Evolutionary conservation across 2,113 vertebrate species (phyloP).

Genomic region (Upupa epops): DNA sequence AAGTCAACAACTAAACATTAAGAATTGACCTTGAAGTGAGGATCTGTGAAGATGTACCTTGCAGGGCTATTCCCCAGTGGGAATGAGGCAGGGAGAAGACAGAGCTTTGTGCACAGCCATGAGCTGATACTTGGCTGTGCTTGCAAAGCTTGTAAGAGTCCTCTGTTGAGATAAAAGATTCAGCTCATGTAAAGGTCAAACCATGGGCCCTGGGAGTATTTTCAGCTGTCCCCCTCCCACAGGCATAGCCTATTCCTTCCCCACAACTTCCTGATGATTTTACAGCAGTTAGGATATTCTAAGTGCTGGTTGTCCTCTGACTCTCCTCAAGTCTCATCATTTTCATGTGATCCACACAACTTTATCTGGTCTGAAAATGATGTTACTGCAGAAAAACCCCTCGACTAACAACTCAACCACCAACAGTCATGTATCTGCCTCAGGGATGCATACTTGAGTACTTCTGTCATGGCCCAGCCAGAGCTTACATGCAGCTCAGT

Average conservation of each 20-base stretch:
- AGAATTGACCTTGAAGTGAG: background rate
- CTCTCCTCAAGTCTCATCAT: background rate
- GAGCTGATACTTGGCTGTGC: background rate
- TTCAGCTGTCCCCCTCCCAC: background rate
- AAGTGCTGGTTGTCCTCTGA: background rate
- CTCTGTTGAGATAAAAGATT: slow-evolving; percentile 41
- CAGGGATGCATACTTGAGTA: background rate
- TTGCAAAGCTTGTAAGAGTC: background rate
- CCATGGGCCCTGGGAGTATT: slow-evolving; percentile 10
- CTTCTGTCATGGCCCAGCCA: background rate
- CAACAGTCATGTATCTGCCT: background rate
- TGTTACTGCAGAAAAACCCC: background rate
- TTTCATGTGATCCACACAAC: background rate
- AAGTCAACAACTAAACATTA: background rate
- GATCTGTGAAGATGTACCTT: background rate
- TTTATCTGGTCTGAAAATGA: background rate
- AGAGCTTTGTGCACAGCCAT: background rate
- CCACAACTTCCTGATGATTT: background rate
- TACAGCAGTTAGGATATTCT: background rate
- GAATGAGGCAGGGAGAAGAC: background rate
- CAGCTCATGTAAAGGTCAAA: slow-evolving; percentile 29
- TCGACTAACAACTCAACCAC: background rate
- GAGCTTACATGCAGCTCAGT: background rate
- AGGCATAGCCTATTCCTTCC: background rate
- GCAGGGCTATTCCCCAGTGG: background rate